Evolutionary conservation across 2,888 invertebrate genomes (phyloP), one percentile per base, ranked within the genome.

Genomic region (Darwinula stevensoni): DNA sequence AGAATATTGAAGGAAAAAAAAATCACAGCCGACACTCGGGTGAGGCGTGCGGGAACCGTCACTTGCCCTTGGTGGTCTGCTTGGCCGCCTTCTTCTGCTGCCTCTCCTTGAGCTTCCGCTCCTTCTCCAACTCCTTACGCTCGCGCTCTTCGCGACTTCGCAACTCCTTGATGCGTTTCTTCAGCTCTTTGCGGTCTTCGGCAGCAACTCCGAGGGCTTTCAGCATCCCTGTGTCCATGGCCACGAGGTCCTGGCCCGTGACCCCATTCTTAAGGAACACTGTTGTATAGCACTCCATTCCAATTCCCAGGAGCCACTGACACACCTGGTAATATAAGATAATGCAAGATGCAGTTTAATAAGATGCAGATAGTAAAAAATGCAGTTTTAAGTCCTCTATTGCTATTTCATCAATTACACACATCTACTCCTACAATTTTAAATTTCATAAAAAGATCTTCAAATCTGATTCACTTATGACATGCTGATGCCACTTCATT

Each of bases 191-290:
- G 30, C 58, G 48, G n/a, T 34, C 34, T 36, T 75, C 72, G 22
- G 66, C 63, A 33, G 61, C 60, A 30, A 78, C 65, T 29, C 75
- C 75, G 29, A 76, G 60, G 39, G 69, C 63, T 57, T 91, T 94
- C 39, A 94, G 66, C 54, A 82, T 84, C 35, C 75, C 67, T 1
- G 84, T 78, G 47, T 86, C 84, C 33, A 94, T 59, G 38, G 73
- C 67, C 29, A 94, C 57, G 34, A 94, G 59, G 33, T 75, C 68
- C 18, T 66, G 61, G 14, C 94, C 94, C 50, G 75, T 76, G 32
- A 94, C 72, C 46, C 73, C 72, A 43, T 76, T 68, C 43, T 78
- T 74, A 33, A 74, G 65, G 51, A 88, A 82, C 43, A 75, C 73
- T 31, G 74, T 63, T 41, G 75, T 70, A 55, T 78, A 73, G 35